Evolutionary conservation across 2,888 invertebrate genomes (phyloP), one percentile per base, ranked within the genome.

Genomic region (Miltochrista miniata): DNA sequence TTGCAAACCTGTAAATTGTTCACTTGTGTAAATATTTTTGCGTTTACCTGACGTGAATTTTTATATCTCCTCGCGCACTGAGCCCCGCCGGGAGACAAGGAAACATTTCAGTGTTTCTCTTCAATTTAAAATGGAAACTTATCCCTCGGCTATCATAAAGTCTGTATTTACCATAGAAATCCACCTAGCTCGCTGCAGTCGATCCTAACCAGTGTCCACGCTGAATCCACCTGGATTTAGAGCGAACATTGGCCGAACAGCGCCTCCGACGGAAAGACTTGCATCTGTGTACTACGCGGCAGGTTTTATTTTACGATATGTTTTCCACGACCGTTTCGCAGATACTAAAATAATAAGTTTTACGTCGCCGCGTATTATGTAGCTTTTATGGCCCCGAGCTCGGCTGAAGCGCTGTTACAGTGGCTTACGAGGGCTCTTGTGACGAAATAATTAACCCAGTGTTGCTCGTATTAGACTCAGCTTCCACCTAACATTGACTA

Each of bases 311-410:
- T 90, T 87, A 89, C 83, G 88, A 87, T 80, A 86, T 89, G 88
- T 88, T 87, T 87, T 83, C 83, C 78, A 78, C 83, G 81, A 83
- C 85, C 81, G 83, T 87, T 89, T 89, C 85, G 79, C 88, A 88
- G 89, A 90, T 89, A 90, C 88, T 90, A 88, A 90, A 90, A 90
- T 90, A 90, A 90, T 90, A 90, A 89, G 81, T 88, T 89, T 88
- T 87, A 88, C 80, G 88, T 87, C 81, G 77, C 83, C 87, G 80
- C 87, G 83, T 86, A 90, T 89, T 88, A 90, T 85, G 86, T 87
- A 81, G 85, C 86, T 87, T 91, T 90, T 90, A 88, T 87, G 81
- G 76, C 68, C 83, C 82, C 74, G 80, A 84, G 87, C 85, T 83
- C 85, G 76, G 77, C 81, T 83, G 82, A 81, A 82, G 85, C 86